Conservation (phyloP, 64 coral and sea anemone genomes). For the Trachythela sp. region DNA sequence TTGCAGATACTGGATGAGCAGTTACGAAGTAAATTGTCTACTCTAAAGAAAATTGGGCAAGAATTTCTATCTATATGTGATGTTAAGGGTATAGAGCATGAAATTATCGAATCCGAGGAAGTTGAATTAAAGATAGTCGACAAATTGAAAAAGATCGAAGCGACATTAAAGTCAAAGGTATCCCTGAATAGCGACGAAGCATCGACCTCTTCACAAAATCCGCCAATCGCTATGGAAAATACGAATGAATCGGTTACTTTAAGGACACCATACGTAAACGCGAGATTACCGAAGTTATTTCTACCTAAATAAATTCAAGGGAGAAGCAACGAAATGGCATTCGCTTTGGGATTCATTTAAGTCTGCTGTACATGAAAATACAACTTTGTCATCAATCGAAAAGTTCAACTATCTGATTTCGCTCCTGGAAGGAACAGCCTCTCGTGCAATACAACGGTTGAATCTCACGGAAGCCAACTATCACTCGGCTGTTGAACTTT, state of each 20-base stretch:
- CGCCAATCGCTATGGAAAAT: neutral
- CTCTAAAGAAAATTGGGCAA: too few species aligned
- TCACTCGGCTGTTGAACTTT: neutral
- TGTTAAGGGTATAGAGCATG: neutral
- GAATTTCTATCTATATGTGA: neutral
- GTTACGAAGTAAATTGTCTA: too few species aligned
- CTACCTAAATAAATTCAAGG: conserved; percentile 11
- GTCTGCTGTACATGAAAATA: neutral
- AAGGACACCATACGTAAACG: neutral
- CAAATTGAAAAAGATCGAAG: neutral
- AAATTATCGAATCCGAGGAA: neutral
- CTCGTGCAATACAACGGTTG: neutral
- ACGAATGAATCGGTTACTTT: neutral
- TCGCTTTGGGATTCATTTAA: conserved; percentile 27
- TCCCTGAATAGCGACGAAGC: neutral
- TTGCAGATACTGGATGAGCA: too few species aligned
- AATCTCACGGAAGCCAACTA: neutral
- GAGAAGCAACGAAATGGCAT: conserved; percentile 13
- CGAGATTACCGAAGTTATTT: neutral
- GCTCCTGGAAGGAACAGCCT: neutral
- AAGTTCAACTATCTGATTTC: neutral
- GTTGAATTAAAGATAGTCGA: neutral
- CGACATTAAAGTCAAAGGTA: neutral
- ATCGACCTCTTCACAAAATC: too few species aligned
- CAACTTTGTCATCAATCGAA: neutral